Conservation (phyloP, 2,888 invertebrate species). For the Philaethria dido region DNA sequence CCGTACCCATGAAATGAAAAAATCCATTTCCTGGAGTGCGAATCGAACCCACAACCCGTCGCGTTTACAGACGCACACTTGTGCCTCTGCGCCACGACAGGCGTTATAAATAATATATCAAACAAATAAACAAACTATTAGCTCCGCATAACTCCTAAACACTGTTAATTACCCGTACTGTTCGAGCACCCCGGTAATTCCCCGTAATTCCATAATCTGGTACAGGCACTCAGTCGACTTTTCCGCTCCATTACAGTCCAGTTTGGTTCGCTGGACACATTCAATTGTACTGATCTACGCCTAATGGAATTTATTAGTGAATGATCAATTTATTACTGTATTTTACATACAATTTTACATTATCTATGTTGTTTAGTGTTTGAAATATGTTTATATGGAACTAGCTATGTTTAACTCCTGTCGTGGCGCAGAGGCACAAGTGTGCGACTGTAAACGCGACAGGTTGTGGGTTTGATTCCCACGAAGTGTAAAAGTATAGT, state of each 20-base stretch:
- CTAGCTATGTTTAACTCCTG: too few relatives aligned
- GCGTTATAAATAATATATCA: too few relatives aligned
- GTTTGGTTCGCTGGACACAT: conserved; percentile 34
- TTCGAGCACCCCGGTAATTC: conserved; percentile 24
- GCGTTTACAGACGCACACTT: too few relatives aligned
- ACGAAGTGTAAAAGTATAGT: too few relatives aligned
- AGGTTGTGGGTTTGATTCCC: too few relatives aligned
- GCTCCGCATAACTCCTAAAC: neutral
- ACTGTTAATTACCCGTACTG: conserved; percentile 12
- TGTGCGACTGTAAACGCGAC: too few relatives aligned
- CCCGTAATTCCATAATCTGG: conserved; percentile 33
- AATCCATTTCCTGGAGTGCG: too few relatives aligned
- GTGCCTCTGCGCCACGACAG: too few relatives aligned
- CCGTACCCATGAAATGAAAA: too few relatives aligned
- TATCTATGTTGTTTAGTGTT: neutral
- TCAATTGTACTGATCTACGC: conserved; percentile 28
- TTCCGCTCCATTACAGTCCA: conserved; percentile 34
- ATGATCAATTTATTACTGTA: conserved; percentile 31
- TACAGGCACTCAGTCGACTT: conserved; percentile 44
- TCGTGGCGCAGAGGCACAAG: too few relatives aligned
- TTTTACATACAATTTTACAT: conserved; percentile 13
- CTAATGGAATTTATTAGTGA: conserved; percentile 35
- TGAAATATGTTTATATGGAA: too few relatives aligned
- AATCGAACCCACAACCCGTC: too few relatives aligned
- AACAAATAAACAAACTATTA: neutral